Evolutionary conservation across 2,888 invertebrate genomes (phyloP), one percentile per base, ranked within the genome.

Genomic region (Hemistola chrysoprasaria): DNA sequence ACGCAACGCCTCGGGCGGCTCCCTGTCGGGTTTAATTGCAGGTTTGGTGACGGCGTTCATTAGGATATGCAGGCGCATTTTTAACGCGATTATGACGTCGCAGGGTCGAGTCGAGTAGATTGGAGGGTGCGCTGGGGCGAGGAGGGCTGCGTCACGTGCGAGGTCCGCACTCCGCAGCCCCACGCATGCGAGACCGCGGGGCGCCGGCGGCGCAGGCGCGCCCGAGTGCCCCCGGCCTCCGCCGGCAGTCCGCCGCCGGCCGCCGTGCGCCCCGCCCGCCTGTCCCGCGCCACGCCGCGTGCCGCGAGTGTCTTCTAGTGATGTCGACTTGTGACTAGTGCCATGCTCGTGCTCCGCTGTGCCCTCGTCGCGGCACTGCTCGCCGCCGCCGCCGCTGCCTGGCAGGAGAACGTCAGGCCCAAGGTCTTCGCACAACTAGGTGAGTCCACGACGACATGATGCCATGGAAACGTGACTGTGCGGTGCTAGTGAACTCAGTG

Each of bases 341-440:
- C 86, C 76, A 87, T 88, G 86, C 60, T 86, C 80, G 80, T 86
- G 82, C 74, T 80, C 57, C 86, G 84, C 71, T 84, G 83, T 82
- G 80, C 78, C 72, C 71, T 82, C 65, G 53, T 90, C 68, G 86
- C 90, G 88, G 82, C 90, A 76, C 73, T 90, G 83, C 77, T 86
- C 85, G 85, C 88, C 87, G 69, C 72, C 68, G 83, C 84, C 86
- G 89, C 74, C 90, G 92, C 73, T 50, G 94, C 95, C 71, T 96
- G 96, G 96, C 96, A 96, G 92, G 96, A 96, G 89, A 96, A 96
- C 89, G 93, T 95, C 84, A 92, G 95, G 90, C 96, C 96, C 74
- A 96, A 96, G 92, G 95, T 96, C 93, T 95, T 95, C 91, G 95
- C 95, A 81, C 95, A 95, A 92, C 91, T 95, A 92, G 96, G 96